A percentile compares a stretch with the other conserved stretches of the same genome.
Conservation (phyloP, 2,888 invertebrate genomes). For the Phortica magna region DNA sequence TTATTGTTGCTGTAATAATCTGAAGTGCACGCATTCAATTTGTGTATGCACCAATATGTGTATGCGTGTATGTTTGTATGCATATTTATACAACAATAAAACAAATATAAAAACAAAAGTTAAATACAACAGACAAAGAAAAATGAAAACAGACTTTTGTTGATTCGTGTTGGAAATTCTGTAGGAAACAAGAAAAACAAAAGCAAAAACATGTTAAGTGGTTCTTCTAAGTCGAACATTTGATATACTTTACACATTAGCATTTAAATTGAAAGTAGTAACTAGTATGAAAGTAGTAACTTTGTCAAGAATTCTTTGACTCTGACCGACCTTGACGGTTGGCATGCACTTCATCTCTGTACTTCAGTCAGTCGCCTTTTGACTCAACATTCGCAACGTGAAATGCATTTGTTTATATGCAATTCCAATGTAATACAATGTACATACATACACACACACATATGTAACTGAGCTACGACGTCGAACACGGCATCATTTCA, state of each 20-base stretch:
- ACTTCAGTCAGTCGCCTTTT: too few species aligned
- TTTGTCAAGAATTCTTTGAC: neutral
- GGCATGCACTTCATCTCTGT: too few species aligned
- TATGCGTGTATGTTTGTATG: neutral
- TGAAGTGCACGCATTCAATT: conserved; percentile 35
- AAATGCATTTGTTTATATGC: too few species aligned
- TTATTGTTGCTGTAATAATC: neutral
- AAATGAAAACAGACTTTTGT: conserved; percentile 19
- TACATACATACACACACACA: too few species aligned
- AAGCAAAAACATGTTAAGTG: neutral
- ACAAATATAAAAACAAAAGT: conserved; percentile 40
- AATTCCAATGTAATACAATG: too few species aligned
- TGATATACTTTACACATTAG: too few species aligned
- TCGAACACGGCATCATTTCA: too few species aligned
- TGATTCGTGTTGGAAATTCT: neutral
- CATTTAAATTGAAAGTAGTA: too few species aligned
- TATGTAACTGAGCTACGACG: too few species aligned
- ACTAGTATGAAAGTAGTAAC: too few species aligned
- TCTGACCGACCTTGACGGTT: neutral
- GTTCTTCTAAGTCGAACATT: too few species aligned
- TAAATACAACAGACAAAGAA: conserved; percentile 20
- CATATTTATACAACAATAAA: conserved; percentile 38
- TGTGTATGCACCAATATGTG: conserved; percentile 31
- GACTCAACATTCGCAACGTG: too few species aligned
- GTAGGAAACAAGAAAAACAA: neutral